Percentiles rank a stretch among this genome's conserved stretches.
Evolutionary conservation across 2,797 vertebrate species (phyloP).

Genomic region (Pseudocheirus occidentalis): DNA sequence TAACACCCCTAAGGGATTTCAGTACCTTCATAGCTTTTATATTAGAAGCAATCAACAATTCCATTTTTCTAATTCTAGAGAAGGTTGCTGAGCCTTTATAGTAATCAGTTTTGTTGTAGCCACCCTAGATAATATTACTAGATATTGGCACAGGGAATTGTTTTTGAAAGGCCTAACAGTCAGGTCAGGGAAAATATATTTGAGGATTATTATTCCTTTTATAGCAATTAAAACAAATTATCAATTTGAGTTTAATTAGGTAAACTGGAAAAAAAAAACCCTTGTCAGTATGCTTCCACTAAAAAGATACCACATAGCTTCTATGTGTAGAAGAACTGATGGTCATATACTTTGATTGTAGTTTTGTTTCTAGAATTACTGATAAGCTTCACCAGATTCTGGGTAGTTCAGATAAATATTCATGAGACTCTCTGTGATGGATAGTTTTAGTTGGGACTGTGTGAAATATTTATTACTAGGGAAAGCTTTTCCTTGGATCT

Average conservation of each 20-base stretch:
- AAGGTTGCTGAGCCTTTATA: background rate
- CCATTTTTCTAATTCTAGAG: background rate
- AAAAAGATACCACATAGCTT: background rate
- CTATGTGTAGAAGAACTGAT: background rate
- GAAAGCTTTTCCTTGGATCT: background rate
- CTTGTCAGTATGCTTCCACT: background rate
- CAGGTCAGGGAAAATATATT: background rate
- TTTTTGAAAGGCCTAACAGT: background rate
- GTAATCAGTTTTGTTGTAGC: background rate
- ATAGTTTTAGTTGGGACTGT: background rate
- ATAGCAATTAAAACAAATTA: background rate
- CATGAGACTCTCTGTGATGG: background rate
- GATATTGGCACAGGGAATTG: background rate
- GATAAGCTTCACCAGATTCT: background rate
- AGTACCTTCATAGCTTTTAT: background rate
- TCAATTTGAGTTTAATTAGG: background rate
- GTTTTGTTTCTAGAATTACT: background rate
- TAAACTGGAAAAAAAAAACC: background rate
- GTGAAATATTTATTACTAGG: background rate
- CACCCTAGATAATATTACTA: background rate
- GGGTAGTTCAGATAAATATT: background rate
- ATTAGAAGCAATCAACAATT: background rate
- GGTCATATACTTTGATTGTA: background rate
- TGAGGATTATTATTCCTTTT: background rate
- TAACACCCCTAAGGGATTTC: background rate